Conservation (phyloP, 2,888 invertebrate species). For the Arrhopalites spinosus region DNA sequence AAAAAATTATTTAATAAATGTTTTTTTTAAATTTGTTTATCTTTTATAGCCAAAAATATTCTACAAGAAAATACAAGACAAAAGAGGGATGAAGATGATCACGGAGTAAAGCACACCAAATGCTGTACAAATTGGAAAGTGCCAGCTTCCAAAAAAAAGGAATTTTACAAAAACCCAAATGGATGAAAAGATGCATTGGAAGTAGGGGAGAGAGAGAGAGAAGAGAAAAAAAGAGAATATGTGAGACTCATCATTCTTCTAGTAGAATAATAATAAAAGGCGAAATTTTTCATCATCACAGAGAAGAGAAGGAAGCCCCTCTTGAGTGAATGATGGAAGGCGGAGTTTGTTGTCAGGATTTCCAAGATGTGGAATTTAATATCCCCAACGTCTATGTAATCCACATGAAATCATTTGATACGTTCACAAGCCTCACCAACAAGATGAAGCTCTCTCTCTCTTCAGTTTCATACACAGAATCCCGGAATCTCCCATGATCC, state of each 20-base stretch:
- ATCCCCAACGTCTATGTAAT: constrained; percentile 5
- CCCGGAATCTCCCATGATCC: constrained; percentile 10
- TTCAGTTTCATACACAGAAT: not conserved
- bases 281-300: constrained; percentile 29
- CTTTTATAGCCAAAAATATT: too few relatives aligned
- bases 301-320: constrained; percentile 22
- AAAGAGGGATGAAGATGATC: not conserved
- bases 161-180: not conserved
- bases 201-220: not conserved
- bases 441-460: constrained; percentile 13
- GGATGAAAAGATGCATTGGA: not conserved
- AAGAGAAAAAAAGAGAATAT: not conserved
- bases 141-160: not conserved
- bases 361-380: constrained; percentile 43
- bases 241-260: not conserved
- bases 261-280: constrained; percentile 19
- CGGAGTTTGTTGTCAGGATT: constrained; percentile 29
- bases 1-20: too few relatives aligned
- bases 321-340: constrained; percentile 29
- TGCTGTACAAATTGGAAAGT: not conserved
- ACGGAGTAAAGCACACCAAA: too few relatives aligned
- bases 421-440: not conserved
- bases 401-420: constrained; percentile 18
- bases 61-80: too few relatives aligned
- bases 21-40: too few relatives aligned